Base-by-base conservation (phyloP, 2,797 vertebrate genomes). In the Schizopygopsis pylzovi region DNA sequence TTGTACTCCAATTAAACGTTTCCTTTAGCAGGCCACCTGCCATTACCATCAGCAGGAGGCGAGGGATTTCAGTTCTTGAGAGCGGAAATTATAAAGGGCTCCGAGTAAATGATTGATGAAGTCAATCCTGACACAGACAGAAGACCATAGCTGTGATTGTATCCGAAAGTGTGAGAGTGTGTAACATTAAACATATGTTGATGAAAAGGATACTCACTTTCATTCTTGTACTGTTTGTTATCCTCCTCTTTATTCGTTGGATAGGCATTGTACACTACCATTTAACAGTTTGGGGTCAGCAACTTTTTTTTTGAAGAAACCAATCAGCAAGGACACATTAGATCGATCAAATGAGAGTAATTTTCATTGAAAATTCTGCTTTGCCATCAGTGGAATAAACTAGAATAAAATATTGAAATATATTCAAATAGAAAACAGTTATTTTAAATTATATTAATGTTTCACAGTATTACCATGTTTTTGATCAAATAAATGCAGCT, bases 71-170 rank as follows among this genome's bases (percentile, higher is more conserved):
- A 67, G 68, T 79, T 88, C 78, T 81, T 86, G 86, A 67, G 75
- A 92, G 89, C 82, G 82, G 89, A 92, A 90, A 88, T 91, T 79
- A 88, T 93, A 91, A 94, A 92, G 92, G 87, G 82, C 89, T 90
- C 59, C 52, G 89, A 80, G 90, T 96, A 90, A 92, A 95, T 95
- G 93, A 94, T 94, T 93, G 88, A 95, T 93, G 82, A 41, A 77
- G 75, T 90, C 72, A 90, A 87, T 92, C 90, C 89, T 79, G 83
- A 79, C 81, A 72, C 82, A 90, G 85, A 90, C 79, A 82, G 79
- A 89, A 87, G 89, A 87, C 79, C 83, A 89, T 90, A 90, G 85
- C 84, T 61, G 78, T 85, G 84, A 79, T 78, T 83, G 79, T 89
- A 28, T 79, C 41, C 83, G 63, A 77, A 79, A 56, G 28, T 41